These are phyloP conservation scores for Rousettus leschenaultii DNA, from an alignment of 2,113 vertebrate genomes.

Conservation along the genomic window DNA sequence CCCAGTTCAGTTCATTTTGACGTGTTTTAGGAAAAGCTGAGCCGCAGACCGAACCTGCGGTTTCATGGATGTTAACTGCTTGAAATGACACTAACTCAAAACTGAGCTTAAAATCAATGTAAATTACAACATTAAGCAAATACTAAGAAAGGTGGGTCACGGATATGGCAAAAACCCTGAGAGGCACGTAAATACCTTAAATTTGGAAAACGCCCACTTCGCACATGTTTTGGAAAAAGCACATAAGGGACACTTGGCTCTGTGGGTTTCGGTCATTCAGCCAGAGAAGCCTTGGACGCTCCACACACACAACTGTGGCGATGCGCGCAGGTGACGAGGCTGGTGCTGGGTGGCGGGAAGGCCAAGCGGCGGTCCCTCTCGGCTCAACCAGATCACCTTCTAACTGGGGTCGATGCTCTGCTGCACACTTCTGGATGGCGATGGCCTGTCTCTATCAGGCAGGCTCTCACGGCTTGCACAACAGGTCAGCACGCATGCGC, in stretches of 20 bases:
- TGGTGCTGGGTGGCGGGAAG: not conserved
- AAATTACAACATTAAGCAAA: not conserved
- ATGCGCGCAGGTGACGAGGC: fast-evolving
- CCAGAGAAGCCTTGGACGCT: not conserved
- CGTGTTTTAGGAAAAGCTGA: not conserved
- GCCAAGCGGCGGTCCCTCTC: fast-evolving
- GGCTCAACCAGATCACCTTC: not conserved
- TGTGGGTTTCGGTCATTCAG: not conserved
- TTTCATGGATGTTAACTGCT: not conserved
- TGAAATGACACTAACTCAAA: not conserved
- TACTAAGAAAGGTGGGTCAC: not conserved
- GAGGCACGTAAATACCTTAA: too few species aligned
- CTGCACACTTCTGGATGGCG: fast-evolving
- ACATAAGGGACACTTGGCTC: not conserved
- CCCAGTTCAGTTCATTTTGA: not conserved
- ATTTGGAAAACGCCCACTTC: not conserved
- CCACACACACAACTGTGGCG: fast-evolving
- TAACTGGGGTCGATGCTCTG: not conserved
- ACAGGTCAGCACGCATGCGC: fast-evolving
- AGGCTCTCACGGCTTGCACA: not conserved
- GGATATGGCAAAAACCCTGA: not conserved
- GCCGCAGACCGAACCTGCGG: not conserved
- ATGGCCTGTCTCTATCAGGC: not conserved
- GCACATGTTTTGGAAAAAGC: not conserved
- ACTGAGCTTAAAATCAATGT: not conserved